Evolutionary conservation across 2,113 vertebrate species (phyloP).

Genomic region (Phycodurus eques): DNA sequence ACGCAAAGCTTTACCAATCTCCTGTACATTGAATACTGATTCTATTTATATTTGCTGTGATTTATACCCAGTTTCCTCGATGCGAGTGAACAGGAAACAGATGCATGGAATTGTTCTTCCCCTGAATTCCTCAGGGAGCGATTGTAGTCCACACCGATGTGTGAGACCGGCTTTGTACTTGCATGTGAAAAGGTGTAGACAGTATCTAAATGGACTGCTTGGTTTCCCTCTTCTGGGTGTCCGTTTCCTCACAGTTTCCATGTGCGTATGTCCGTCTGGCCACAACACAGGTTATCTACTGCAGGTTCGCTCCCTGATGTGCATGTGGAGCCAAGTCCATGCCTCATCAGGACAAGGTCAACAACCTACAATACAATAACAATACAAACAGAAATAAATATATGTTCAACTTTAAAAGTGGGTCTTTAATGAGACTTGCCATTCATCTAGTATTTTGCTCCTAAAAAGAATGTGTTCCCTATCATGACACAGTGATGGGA

Average conservation of each 20-base stretch:
- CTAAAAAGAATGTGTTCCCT: conserved; percentile 42
- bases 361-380: conserved; percentile 28
- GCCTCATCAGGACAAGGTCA: conserved; percentile 83
- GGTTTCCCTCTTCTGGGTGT: conserved; percentile 85
- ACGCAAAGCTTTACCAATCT: conserved; percentile 48
- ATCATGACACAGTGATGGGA: conserved; percentile 42
- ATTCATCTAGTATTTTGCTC: conserved; percentile 14
- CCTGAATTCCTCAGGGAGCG: conserved; percentile 85
- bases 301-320: conserved; percentile 77
- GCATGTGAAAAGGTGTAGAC: conserved; percentile 83
- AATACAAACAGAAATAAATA: background rate
- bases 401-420: background rate
- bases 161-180: conserved; percentile 85
- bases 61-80: conserved; percentile 89
- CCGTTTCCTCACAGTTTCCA: conserved; percentile 95
- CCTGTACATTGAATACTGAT: conserved; percentile 68
- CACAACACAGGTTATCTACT: conserved; percentile 71
- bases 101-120: conserved; percentile 89
- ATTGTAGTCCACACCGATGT: conserved; percentile 78
- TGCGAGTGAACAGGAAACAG: conserved; percentile 95
- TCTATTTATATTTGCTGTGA: conserved; percentile 90
- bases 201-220: conserved; percentile 78
- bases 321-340: conserved; percentile 69
- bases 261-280: conserved; percentile 87
- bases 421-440: conserved; percentile 17